Base-by-base conservation (phyloP, 2,113 vertebrate species). In the Misgurnus mizolepis region DNA sequence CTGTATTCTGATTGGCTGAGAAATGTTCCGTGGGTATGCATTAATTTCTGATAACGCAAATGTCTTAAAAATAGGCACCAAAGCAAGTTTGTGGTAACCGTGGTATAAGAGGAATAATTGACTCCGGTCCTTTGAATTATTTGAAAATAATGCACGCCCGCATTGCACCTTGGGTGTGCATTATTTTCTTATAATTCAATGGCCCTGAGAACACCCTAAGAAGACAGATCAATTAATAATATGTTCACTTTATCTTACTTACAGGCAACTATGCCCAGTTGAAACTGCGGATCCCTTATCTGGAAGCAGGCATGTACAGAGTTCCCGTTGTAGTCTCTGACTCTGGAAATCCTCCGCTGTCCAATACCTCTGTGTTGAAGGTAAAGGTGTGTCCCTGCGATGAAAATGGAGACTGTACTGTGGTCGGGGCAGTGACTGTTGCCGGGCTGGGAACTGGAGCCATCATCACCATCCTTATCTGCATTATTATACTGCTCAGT, bases 311-410 rank as follows among this genome's bases (percentile, higher is more conserved):
- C 0, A 82, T 99, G 82, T 99, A 99, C 0, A 95, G 96, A 0
- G 95, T 99, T 67, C 97, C 97, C 0, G 81, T 99, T 88, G 91
- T 94, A 0, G 95, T 99, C 87, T 97, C 96, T 0, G 98, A 99
- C 91, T 99, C 97, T 0, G 98, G 97, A 41, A 99, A 99, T 88
- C 98, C 98, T 1, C 96, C 97, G 0, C 86, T 98, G 86, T 97
- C 95, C 87, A 98, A 98, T 91, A 96, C 92, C 0, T 97, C 97
- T 0, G 0, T 96, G 80, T 95, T 99, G 86, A 94, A 96, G 78
- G 94, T 99, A 89, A 99, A 99, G 91, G 97, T 98, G 85, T 99
- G 98, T 85, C 95, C 96, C 0, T 99, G 98, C 0, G 97, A 98
- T 0, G 94, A 96, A 76, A 96, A 96, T 0, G 97, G 98, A 0